Evolutionary conservation across 2,113 vertebrate genomes (phyloP).

Genomic region (Odontesthes bonariensis): DNA sequence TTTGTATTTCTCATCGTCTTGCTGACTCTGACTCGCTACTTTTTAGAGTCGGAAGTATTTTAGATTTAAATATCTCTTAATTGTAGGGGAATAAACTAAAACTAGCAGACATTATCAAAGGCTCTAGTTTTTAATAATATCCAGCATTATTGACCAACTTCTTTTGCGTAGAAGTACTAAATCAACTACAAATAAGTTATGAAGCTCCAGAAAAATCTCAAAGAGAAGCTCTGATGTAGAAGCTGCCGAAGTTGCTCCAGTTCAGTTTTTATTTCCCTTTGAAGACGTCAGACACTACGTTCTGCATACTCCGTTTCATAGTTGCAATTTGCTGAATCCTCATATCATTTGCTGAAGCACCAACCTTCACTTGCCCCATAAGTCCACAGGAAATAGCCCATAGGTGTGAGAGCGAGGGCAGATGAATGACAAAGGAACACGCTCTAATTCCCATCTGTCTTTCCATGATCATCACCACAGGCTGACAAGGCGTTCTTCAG

Average conservation of each 20-base stretch:
- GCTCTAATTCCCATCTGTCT: conserved; percentile 73
- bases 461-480: conserved; percentile 47
- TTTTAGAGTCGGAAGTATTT: neutral
- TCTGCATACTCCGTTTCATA: conserved; percentile 35
- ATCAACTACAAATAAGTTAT: conserved; percentile 22
- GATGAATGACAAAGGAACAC: conserved; percentile 63
- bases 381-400: conserved; percentile 62
- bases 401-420: conserved; percentile 46
- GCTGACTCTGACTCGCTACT: neutral
- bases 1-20: no score
- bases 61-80: neutral
- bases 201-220: conserved; percentile 5
- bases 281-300: conserved; percentile 64
- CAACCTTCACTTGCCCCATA: conserved; percentile 62
- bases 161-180: conserved; percentile 23
- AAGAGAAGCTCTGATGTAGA: conserved; percentile 35
- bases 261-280: conserved; percentile 48
- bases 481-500: conserved; percentile 62
- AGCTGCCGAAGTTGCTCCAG: conserved; percentile 39
- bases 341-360: conserved; percentile 53
- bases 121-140: neutral
- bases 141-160: neutral
- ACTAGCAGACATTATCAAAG: neutral
- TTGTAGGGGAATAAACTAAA: neutral
- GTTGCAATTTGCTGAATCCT: conserved; percentile 66